phyloP scores from a whole-genome alignment of 1,140 invertebrate genomes.

The Zaprionus davidi region DNA sequence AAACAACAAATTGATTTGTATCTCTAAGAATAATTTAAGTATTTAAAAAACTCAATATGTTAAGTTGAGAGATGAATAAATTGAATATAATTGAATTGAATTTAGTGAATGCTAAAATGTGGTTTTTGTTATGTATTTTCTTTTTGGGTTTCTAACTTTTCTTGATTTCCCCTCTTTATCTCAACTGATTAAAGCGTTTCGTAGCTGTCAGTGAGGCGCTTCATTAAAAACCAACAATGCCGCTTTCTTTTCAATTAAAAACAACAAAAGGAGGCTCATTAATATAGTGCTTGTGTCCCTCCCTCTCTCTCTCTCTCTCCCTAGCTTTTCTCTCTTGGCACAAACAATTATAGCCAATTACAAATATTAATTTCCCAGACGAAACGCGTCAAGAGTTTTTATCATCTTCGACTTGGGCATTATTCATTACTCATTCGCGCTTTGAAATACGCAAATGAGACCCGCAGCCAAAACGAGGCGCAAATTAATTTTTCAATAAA shows the following conservation, averaged over 20 bases:
- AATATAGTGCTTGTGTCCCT: conserved; percentile 20
- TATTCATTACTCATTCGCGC: conserved; percentile 70
- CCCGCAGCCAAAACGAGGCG: conserved; percentile 68
- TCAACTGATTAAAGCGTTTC: conserved; percentile 52
- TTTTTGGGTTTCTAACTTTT: conserved; percentile 5
- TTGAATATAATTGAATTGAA: not conserved
- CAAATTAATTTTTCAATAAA: conserved; percentile 83
- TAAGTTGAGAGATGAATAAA: no score
- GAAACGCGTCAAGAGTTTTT: conserved; percentile 68
- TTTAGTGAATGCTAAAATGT: not conserved
- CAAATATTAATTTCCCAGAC: conserved; percentile 82
- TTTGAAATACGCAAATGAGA: conserved; percentile 82
- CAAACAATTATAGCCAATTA: conserved; percentile 81
- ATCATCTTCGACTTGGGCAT: conserved; percentile 41
- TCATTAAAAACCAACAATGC: conserved; percentile 56
- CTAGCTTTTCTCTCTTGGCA: conserved; percentile 65
- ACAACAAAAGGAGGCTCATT: conserved; percentile 53
- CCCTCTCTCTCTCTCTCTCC: not conserved
- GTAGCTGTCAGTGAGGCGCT: conserved; percentile 56
- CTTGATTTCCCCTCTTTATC: not conserved
- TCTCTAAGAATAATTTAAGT: no score
- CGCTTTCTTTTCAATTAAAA: conserved; percentile 80
- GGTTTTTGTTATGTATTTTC: not conserved
- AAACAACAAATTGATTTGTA: no score
- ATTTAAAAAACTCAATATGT: no score